Evolutionary conservation across 2,797 vertebrate species (phyloP).

Genomic region (Lophura swinhoii): DNA sequence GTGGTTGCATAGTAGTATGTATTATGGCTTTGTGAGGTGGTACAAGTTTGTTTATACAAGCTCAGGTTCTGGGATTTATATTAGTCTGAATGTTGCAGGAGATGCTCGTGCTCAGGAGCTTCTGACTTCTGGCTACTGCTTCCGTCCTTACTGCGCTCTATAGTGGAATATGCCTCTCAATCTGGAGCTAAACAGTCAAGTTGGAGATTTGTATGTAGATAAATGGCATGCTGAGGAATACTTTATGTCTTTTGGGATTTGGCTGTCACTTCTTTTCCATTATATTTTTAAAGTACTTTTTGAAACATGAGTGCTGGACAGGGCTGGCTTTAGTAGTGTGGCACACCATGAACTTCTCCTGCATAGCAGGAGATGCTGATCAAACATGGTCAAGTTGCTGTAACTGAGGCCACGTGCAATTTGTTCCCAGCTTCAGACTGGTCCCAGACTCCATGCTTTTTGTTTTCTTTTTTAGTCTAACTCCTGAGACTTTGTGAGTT

Average conservation of each 20-base stretch:
- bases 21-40: neutral
- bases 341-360: rapidly evolving
- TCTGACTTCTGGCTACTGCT: neutral
- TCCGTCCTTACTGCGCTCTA: rapidly evolving
- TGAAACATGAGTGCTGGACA: neutral
- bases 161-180: neutral
- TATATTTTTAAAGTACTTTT: neutral
- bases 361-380: neutral
- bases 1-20: neutral
- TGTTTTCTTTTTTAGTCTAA: neutral
- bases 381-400: rapidly evolving
- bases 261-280: no score
- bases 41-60: neutral
- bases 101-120: neutral
- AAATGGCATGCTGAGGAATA: rapidly evolving
- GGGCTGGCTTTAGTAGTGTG: neutral
- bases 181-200: neutral
- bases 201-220: neutral
- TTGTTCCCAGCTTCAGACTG: neutral
- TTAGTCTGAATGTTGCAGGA: neutral
- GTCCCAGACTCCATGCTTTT: neutral
- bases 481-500: neutral
- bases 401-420: neutral
- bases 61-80: neutral
- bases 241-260: neutral